A percentile compares a stretch with the other conserved stretches of the same genome.
Evolutionary conservation across 1,140 invertebrate genomes (phyloP).

Genomic region (Aradophagus sp.): DNA sequence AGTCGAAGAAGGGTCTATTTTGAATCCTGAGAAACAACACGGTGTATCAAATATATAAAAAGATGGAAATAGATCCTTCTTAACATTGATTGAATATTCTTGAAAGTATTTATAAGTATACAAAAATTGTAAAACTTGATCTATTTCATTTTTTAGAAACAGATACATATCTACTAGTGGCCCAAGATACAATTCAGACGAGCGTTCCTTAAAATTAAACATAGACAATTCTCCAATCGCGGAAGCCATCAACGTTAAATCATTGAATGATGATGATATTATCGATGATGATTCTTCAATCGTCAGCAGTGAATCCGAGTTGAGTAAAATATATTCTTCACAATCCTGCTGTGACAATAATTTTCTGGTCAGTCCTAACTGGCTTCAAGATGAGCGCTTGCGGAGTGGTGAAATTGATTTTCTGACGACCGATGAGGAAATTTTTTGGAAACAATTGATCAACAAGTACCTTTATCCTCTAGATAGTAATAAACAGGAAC

Average conservation of each 20-base stretch:
- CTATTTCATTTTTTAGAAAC: background rate
- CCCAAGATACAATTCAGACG: slow-evolving; percentile 4
- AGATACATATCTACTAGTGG: too few relatives aligned
- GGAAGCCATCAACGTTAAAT: too few relatives aligned
- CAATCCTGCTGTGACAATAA: slow-evolving; percentile 59
- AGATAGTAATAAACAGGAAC: slow-evolving; percentile 72
- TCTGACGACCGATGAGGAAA: slow-evolving; percentile 78
- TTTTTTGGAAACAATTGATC: slow-evolving; percentile 85
- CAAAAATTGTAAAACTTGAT: too few relatives aligned
- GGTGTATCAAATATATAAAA: too few relatives aligned
- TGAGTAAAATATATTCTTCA: slow-evolving; percentile 24
- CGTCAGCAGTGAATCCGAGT: slow-evolving; percentile 24
- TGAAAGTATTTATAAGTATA: too few relatives aligned
- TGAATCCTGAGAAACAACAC: too few relatives aligned
- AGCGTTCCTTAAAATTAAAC: slow-evolving; percentile 21
- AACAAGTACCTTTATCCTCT: slow-evolving; percentile 83
- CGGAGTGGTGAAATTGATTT: slow-evolving; percentile 79
- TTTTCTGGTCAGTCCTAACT: slow-evolving; percentile 78
- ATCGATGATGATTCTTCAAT: slow-evolving; percentile 51
- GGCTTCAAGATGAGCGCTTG: slow-evolving; percentile 82
- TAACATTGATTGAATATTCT: too few relatives aligned
- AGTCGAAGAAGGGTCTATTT: too few relatives aligned
- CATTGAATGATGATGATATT: too few relatives aligned
- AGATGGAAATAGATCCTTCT: too few relatives aligned
- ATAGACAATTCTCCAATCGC: slow-evolving; percentile 16